Conservation (phyloP, 1,140 invertebrate species). For the Drosophila auraria region DNA sequence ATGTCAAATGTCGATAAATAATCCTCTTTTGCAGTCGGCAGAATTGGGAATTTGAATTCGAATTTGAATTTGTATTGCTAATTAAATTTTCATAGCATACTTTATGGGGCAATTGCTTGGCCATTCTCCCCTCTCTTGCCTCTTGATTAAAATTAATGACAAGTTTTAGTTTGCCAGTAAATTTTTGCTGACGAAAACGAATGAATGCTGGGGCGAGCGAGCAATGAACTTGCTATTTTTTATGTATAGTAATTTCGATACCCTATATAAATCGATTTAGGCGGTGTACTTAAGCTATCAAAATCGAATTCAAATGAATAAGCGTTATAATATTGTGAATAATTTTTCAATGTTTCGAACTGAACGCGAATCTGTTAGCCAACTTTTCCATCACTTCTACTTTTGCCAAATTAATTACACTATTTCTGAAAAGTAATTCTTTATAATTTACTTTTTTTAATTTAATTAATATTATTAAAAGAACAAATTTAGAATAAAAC, state of each 20-base stretch:
- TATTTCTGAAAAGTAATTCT: too few species aligned
- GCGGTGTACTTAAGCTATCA: not conserved
- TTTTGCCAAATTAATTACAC: too few species aligned
- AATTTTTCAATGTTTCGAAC: too few species aligned
- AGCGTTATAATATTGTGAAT: too few species aligned
- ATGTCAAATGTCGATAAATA: slow-evolving; percentile 1
- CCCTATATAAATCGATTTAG: not conserved
- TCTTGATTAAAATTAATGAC: slow-evolving; percentile 43
- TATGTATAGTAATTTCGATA: not conserved
- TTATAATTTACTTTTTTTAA: too few species aligned
- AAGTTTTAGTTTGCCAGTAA: slow-evolving; percentile 16
- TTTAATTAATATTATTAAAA: too few species aligned
- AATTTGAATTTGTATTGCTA: slow-evolving; percentile 15
- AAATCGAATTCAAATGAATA: not conserved
- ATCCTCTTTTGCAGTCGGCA: not conserved
- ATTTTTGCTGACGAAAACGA: slow-evolving; percentile 25
- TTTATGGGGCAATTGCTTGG: slow-evolving; percentile 13
- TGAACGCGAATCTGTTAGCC: too few species aligned
- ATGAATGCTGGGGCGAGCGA: not conserved
- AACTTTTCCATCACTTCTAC: too few species aligned
- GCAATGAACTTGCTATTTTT: slow-evolving; percentile 14
- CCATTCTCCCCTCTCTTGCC: not conserved
- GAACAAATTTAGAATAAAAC: not conserved
- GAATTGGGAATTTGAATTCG: not conserved
- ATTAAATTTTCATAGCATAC: slow-evolving; percentile 42